Evolutionary conservation across 2,888 invertebrate species (phyloP).

Genomic region (Tipula vernalis): DNA sequence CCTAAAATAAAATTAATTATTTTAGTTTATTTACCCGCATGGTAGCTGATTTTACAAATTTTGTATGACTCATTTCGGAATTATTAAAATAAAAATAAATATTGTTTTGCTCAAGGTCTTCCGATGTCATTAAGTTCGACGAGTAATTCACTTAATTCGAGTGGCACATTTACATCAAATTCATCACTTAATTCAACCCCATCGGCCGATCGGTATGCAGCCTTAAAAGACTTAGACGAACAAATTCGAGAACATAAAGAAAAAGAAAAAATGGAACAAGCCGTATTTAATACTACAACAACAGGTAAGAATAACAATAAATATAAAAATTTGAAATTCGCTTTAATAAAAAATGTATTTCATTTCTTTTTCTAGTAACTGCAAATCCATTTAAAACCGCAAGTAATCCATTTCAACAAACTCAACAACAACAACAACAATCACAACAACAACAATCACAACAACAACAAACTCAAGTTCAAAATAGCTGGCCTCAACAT

Average conservation of each 20-base stretch:
- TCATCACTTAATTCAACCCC: slow-evolving; percentile 24
- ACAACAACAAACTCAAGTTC: not conserved
- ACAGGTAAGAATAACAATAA: not conserved
- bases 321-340: too few relatives aligned
- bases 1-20: not conserved
- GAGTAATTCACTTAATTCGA: slow-evolving; percentile 21
- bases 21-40: not conserved
- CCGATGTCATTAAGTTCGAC: slow-evolving; percentile 24
- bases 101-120: slow-evolving; percentile 23
- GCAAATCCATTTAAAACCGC: slow-evolving; percentile 30
- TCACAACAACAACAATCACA: not conserved
- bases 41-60: not conserved
- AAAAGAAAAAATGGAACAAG: not conserved
- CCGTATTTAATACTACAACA: not conserved
- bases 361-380: slow-evolving; percentile 15
- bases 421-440: slow-evolving; percentile 20
- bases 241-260: slow-evolving; percentile 43
- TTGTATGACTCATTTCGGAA: not conserved
- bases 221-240: slow-evolving; percentile 83
- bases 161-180: slow-evolving; percentile 22
- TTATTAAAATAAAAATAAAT: not conserved
- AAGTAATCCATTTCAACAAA: slow-evolving; percentile 17
- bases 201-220: slow-evolving; percentile 85
- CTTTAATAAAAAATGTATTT: not conserved
- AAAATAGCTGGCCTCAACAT: not conserved